Conservation (phyloP, 2,113 vertebrate species). For the Sterrhoptilus dennistouni region DNA sequence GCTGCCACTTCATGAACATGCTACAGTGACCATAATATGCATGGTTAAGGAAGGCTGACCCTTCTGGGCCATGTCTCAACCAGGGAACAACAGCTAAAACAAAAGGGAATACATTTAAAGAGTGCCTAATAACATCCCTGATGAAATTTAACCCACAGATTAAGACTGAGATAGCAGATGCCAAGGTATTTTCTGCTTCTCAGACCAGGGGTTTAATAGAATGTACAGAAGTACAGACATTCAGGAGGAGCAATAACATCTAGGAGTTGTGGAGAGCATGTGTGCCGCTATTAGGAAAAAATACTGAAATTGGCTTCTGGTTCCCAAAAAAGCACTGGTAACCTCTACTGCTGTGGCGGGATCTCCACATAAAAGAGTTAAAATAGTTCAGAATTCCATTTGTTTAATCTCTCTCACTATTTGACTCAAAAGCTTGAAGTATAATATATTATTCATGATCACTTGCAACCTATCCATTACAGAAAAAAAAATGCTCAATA, state of each 20-base stretch:
- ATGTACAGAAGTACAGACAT: not conserved
- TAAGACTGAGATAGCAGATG: not conserved
- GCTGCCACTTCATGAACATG: not conserved
- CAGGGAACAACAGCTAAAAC: not conserved
- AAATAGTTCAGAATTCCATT: not conserved
- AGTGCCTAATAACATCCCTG: not conserved
- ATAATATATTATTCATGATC: not conserved
- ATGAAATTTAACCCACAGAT: not conserved
- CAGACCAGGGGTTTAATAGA: not conserved
- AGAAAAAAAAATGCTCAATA: not conserved
- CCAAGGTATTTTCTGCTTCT: not conserved
- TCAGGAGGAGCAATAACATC: not conserved
- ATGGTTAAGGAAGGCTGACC: not conserved
- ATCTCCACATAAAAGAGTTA: not conserved
- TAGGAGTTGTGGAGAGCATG: not conserved
- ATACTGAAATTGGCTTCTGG: not conserved
- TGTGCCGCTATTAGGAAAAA: not conserved
- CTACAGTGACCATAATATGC: fast-evolving
- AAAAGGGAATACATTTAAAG: not conserved
- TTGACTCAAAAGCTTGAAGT: not conserved
- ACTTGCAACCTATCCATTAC: not conserved
- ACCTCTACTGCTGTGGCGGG: not conserved
- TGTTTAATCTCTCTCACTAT: not conserved
- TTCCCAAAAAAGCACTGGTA: not conserved
- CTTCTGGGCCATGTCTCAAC: not conserved